These are phyloP conservation scores for Theonella swinhoei DNA, from an alignment of 37 sponge, comb jelly and placozoan genomes.

Conservation along the genomic window DNA sequence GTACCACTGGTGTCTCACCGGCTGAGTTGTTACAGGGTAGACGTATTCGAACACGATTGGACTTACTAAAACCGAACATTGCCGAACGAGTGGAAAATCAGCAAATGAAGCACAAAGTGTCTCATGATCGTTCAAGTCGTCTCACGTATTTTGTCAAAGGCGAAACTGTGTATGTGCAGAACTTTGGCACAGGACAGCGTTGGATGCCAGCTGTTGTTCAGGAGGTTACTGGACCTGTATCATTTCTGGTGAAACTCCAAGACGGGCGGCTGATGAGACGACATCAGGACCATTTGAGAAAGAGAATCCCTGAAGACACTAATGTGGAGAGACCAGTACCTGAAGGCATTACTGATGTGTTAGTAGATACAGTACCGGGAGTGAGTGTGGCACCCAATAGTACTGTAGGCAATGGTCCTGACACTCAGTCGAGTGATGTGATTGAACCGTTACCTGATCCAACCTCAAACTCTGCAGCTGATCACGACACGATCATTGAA, in stretches of 20 bases:
- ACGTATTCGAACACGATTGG: neutral
- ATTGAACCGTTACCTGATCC: too few relatives aligned
- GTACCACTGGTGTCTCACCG: conserved; percentile 1
- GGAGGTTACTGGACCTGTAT: conserved; percentile 7
- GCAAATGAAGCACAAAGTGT: conserved; percentile 10
- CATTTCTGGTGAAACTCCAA: too few relatives aligned
- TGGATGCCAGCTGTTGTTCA: conserved; percentile 10
- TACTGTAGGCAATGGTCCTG: too few relatives aligned
- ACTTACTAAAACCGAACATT: neutral
- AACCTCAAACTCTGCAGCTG: too few relatives aligned
- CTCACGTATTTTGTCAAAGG: neutral
- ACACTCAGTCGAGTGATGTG: too few relatives aligned
- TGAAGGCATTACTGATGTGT: neutral
- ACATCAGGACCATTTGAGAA: conserved; percentile 17
- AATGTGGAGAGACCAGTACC: neutral
- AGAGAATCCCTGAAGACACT: neutral
- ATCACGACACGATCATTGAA: too few relatives aligned
- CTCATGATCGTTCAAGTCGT: neutral
- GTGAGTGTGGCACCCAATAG: too few relatives aligned
- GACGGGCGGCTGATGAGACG: conserved; percentile 14
- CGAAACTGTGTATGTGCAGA: conserved; percentile 3
- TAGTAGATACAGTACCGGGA: neutral
- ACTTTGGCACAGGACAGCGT: conserved; percentile 15
- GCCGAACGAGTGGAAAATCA: conserved; percentile 1
- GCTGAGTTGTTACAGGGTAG: conserved; percentile 11